Conservation (phyloP, 2,888 invertebrate species). For the Thera obeliscata region DNA sequence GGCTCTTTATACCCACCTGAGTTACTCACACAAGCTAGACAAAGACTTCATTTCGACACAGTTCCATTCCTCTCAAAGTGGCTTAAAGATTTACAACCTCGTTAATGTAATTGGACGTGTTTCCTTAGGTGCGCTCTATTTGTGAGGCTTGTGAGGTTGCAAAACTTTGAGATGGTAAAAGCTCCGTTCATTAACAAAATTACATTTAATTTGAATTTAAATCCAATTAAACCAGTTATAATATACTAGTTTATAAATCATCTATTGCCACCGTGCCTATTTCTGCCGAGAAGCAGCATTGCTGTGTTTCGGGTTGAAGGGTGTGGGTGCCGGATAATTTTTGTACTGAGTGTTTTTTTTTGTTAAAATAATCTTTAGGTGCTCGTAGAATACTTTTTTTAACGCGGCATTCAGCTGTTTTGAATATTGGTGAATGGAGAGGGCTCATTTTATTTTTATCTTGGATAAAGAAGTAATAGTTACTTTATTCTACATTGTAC, state of each 20-base stretch:
- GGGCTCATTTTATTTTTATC: no score
- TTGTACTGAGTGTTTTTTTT: no score
- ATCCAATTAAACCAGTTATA: background rate
- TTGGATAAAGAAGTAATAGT: no score
- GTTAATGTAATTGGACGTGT: constrained; percentile 48
- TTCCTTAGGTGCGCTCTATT: constrained; percentile 28
- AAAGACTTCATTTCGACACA: constrained; percentile 49
- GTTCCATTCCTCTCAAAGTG: constrained; percentile 49
- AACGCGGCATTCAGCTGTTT: no score
- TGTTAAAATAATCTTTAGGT: no score
- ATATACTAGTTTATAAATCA: background rate
- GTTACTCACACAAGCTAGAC: constrained; percentile 30
- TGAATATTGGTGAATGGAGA: no score
- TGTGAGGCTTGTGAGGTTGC: constrained; percentile 17
- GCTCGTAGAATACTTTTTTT: no score
- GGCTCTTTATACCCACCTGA: constrained; percentile 1
- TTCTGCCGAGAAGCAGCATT: no score
- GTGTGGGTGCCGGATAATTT: no score
- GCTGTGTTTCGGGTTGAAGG: no score
- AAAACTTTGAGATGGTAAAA: constrained; percentile 17
- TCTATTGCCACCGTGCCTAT: background rate
- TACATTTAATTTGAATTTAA: background rate
- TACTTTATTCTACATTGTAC: no score
- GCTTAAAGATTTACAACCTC: constrained; percentile 48
- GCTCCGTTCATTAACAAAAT: constrained; percentile 5